phyloP scores from a whole-genome alignment of 1,140 invertebrate species.

The Ooceraea biroi region DNA sequence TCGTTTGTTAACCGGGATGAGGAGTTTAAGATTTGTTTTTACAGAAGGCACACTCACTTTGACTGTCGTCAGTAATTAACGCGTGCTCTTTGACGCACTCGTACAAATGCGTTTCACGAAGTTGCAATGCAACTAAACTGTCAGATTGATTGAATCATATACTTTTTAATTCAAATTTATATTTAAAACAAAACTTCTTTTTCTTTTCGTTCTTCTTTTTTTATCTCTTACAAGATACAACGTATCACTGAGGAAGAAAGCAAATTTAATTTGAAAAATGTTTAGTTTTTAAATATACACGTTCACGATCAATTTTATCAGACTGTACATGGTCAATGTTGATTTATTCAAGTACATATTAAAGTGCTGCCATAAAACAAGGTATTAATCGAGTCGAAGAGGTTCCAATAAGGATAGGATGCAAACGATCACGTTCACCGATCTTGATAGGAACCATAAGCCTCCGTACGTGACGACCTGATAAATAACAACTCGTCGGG shows the following conservation, averaged over 20 bases:
- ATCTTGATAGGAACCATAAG: neutral
- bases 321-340: too few species aligned
- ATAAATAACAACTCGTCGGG: neutral
- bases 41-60: neutral
- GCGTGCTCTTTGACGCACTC: neutral
- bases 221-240: neutral
- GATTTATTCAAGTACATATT: neutral
- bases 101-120: slow-evolving; percentile 11
- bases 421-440: neutral
- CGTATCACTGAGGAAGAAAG: too few species aligned
- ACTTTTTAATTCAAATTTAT: too few species aligned
- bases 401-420: slow-evolving; percentile 7
- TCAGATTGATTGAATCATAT: neutral
- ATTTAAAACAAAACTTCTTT: neutral
- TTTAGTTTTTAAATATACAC: too few species aligned
- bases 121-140: slow-evolving; percentile 22
- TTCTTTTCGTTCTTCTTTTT: neutral
- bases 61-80: neutral
- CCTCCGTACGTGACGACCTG: neutral
- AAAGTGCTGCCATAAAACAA: neutral
- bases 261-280: too few species aligned
- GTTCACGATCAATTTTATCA: too few species aligned
- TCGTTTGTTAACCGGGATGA: slow-evolving; percentile 6
- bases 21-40: neutral
- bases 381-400: neutral